Conservation (phyloP, 2,888 invertebrate genomes). For the Pristionchus japonicus region DNA sequence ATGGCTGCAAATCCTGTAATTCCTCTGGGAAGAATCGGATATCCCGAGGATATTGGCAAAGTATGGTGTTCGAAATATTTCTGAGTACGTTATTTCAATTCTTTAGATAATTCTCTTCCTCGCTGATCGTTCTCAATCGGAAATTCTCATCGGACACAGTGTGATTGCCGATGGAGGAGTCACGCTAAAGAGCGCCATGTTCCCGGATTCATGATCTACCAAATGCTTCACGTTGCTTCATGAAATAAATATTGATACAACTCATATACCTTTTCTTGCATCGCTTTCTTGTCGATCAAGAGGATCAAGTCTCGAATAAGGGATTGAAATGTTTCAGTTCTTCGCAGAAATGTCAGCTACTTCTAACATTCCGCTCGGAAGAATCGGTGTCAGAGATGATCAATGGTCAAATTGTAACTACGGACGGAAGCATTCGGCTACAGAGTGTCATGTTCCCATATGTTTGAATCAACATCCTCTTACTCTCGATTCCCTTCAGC, state of each 20-base stretch:
- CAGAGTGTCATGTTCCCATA: too few relatives aligned
- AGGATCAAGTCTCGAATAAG: too few relatives aligned
- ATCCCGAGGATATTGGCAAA: background rate
- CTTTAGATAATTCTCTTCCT: background rate
- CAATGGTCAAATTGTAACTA: too few relatives aligned
- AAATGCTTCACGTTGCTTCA: too few relatives aligned
- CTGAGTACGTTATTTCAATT: background rate
- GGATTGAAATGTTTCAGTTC: too few relatives aligned
- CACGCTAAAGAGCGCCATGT: background rate
- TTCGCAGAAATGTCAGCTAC: background rate
- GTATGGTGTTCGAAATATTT: too few relatives aligned
- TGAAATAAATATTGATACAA: too few relatives aligned
- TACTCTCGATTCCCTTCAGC: too few relatives aligned
- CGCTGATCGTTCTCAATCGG: conserved; percentile 9
- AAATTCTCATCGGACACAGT: background rate
- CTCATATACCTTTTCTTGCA: too few relatives aligned
- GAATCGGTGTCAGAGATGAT: background rate
- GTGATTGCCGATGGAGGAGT: background rate
- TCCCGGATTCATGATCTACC: background rate
- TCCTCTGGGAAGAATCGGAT: background rate
- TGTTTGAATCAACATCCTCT: too few relatives aligned
- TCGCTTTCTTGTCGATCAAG: too few relatives aligned
- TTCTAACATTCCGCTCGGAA: background rate
- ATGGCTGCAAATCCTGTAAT: background rate
- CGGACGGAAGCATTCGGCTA: too few relatives aligned